Percentiles rank a stretch among this genome's conserved stretches.
Evolutionary conservation across 2,113 vertebrate genomes (phyloP).

Genomic region (Rissa tridactyla): DNA sequence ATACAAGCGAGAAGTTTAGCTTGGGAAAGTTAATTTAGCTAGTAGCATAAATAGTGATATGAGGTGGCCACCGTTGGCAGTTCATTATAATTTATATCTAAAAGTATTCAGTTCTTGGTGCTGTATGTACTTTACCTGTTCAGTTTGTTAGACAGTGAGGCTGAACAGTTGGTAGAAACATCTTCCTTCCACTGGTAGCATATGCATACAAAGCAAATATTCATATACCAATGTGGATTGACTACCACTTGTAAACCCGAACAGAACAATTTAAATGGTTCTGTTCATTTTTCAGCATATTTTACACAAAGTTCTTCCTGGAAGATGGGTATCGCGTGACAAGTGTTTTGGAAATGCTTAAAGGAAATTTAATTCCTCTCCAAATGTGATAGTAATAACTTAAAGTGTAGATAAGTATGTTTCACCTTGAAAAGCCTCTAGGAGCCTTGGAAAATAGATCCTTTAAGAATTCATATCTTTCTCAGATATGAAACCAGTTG

Average conservation of each 20-base stretch:
- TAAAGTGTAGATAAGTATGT: background rate
- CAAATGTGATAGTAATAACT: background rate
- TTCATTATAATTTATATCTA: background rate
- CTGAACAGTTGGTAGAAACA: background rate
- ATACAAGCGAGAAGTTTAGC: background rate
- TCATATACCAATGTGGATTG: background rate
- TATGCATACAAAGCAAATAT: background rate
- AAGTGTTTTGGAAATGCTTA: background rate
- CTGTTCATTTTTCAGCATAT: background rate
- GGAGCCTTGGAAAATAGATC: background rate
- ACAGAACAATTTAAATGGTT: background rate
- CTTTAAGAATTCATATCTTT: background rate
- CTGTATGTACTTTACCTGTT: background rate
- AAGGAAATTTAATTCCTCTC: background rate
- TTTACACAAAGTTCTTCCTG: background rate
- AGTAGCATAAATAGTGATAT: background rate
- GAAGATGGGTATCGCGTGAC: background rate
- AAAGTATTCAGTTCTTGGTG: background rate
- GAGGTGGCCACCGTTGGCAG: background rate
- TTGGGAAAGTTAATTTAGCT: background rate
- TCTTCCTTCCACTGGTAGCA: background rate
- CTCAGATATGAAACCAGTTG: background rate
- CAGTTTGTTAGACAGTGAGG: background rate
- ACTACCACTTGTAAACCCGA: background rate
- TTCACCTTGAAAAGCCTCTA: background rate